These are phyloP conservation scores for Pipistrellus nathusii DNA, from an alignment of 2,797 vertebrate genomes.

Conservation along the genomic window DNA sequence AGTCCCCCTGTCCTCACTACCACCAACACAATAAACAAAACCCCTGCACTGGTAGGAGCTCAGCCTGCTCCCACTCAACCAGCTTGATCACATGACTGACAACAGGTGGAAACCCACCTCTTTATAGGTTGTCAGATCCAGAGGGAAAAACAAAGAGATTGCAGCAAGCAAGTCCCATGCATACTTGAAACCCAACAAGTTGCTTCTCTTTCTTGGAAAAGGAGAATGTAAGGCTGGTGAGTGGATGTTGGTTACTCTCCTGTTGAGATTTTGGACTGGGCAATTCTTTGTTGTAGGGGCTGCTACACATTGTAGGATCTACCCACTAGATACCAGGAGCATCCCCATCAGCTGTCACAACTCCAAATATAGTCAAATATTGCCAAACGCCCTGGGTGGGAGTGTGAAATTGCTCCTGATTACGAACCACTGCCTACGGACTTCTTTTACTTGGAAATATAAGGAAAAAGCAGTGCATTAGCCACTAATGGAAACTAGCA, in stretches of 20 bases:
- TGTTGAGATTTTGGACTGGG: not conserved
- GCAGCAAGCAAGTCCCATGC: not conserved
- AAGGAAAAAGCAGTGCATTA: not conserved
- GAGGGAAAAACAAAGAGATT: constrained; percentile 55
- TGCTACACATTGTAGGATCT: not conserved
- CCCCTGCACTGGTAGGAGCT: not conserved
- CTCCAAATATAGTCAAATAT: not conserved
- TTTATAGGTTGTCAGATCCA: not conserved
- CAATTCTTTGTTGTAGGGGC: not conserved
- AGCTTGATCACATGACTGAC: constrained; percentile 62
- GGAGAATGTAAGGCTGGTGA: not conserved
- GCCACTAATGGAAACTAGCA: not conserved
- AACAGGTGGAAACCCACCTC: constrained; percentile 62
- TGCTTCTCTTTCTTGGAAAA: not conserved
- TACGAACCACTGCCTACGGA: not conserved
- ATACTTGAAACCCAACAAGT: constrained; percentile 38
- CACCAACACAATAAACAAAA: constrained; percentile 77
- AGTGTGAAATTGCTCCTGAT: not conserved
- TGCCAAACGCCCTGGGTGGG: not conserved
- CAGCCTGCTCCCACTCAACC: not conserved
- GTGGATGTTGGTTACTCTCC: not conserved
- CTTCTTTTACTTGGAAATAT: not conserved
- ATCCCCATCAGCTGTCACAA: not conserved
- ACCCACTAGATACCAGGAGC: not conserved
- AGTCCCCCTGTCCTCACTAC: constrained; percentile 65